These are phyloP conservation scores for Hemibagrus wyckioides DNA, from an alignment of 2,113 vertebrate genomes.

Conservation along the genomic window DNA sequence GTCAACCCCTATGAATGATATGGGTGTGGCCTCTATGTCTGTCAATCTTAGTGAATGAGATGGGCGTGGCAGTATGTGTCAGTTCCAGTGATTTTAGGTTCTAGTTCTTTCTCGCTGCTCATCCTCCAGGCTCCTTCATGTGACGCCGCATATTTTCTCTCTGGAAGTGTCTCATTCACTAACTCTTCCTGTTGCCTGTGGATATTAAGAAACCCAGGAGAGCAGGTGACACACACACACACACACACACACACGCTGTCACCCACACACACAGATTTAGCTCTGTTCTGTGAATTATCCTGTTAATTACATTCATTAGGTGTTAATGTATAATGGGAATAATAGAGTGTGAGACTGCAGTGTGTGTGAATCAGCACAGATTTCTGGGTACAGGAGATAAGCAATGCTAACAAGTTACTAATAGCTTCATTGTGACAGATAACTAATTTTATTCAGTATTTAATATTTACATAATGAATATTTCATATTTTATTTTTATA, in stretches of 20 bases:
- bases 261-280: slow-evolving; percentile 43
- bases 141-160: not conserved
- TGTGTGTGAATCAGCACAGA: not conserved
- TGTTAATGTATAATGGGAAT: not conserved
- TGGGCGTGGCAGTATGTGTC: not conserved
- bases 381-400: not conserved
- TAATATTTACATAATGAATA: too few relatives aligned
- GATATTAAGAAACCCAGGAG: slow-evolving; percentile 72
- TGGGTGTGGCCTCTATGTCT: not conserved
- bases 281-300: slow-evolving; percentile 27
- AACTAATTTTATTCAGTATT: not conserved
- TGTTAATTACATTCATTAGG: slow-evolving; percentile 11
- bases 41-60: not conserved
- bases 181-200: slow-evolving; percentile 43
- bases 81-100: not conserved
- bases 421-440: not conserved
- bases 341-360: not conserved
- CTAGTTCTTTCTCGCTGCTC: not conserved
- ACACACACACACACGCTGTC: slow-evolving; percentile 28
- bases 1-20: not conserved
- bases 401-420: not conserved
- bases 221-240: slow-evolving; percentile 41
- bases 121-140: not conserved
- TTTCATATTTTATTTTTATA: too few relatives aligned
- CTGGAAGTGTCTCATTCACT: not conserved